Evolutionary conservation across 2,113 vertebrate genomes (phyloP), one percentile per base, ranked within the genome.

Genomic region (Boulengeromyrus knoepffleri): DNA sequence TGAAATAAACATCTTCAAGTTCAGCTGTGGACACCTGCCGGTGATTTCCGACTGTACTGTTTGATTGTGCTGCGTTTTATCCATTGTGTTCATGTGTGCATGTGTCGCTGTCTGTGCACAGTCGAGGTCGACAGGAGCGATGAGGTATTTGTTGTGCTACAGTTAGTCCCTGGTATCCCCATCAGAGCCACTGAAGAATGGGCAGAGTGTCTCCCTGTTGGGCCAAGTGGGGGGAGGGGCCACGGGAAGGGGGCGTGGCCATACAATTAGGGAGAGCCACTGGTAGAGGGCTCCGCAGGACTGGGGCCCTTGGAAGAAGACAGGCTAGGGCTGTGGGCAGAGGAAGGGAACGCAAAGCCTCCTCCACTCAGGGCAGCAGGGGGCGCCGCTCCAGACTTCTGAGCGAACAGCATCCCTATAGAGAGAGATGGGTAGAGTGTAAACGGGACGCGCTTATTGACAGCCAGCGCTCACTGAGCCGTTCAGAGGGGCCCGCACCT

Each of bases 61-160:
- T 42, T 95, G 94, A 95, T 95, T 96, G 95, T 95, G 93, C 96
- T 94, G 95, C 95, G 91, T 95, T 93, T 94, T 92, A 86, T 93
- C 92, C 42, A 24, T 93, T 31, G 91, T 88, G 56, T 91, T 31
- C 87, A 70, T 74, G 52, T 77, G 77, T 88, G 56, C 85, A 47
- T 66, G 77, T 90, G n/a, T 89, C 21, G 6, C 52, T 88, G 58
- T 90, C 91, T 90, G 13, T 88, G 92, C 53, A 93, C 94, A 95
- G 95, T 94, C 94, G 93, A 93, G 92, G 92, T 94, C 85, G 94
- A 95, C 95, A 94, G 94, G 94, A 89, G 94, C 91, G 91, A 92
- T 95, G 96, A 96, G 96, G 95, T 96, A 96, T 93, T 96, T 94
- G 95, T 96, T 96, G 95, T 96, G 94, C 95, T 95, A 95, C 94